A percentile compares a stretch with the other conserved stretches of the same genome.
Conservation (phyloP, 1,140 invertebrate species). For the Drusus annulatus region DNA sequence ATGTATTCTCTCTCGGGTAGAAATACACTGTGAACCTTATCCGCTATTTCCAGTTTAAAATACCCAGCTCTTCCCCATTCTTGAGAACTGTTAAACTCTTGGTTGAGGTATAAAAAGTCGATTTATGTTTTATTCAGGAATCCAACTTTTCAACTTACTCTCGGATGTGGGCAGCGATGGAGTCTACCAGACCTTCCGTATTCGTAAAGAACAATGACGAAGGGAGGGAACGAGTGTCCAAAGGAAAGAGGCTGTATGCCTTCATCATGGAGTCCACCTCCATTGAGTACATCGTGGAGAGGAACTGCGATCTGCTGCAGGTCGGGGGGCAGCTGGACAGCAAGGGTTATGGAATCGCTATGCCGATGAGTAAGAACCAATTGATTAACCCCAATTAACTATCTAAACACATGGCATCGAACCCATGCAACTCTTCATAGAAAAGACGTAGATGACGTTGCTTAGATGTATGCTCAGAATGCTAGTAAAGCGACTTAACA, state of each 20-base stretch:
- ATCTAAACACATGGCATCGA: too few species aligned
- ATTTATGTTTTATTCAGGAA: conserved; percentile 28
- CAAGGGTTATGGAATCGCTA: conserved; percentile 87
- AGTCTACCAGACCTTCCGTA: conserved; percentile 79
- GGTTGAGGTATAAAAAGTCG: too few species aligned
- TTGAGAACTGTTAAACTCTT: too few species aligned
- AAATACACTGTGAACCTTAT: too few species aligned
- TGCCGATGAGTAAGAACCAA: conserved; percentile 74
- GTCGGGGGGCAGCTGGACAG: conserved; percentile 91
- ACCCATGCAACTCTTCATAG: too few species aligned
- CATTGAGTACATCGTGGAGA: conserved; percentile 90
- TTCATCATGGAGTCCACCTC: conserved; percentile 97
- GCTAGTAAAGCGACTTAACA: too few species aligned
- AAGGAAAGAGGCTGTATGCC: conserved; percentile 82
- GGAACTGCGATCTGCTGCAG: conserved; percentile 94
- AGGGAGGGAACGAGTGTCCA: conserved; percentile 85
- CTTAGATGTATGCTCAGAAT: too few species aligned
- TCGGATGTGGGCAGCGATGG: conserved; percentile 83
- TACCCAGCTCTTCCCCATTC: too few species aligned
- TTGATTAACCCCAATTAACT: too few species aligned
- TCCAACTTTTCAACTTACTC: conserved; percentile 62
- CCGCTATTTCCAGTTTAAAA: too few species aligned
- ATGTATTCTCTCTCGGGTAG: too few species aligned
- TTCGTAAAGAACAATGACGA: conserved; percentile 83
- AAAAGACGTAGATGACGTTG: too few species aligned